Evolutionary conservation across 1,140 invertebrate species (phyloP).

Genomic region (Drosophila leontia): DNA sequence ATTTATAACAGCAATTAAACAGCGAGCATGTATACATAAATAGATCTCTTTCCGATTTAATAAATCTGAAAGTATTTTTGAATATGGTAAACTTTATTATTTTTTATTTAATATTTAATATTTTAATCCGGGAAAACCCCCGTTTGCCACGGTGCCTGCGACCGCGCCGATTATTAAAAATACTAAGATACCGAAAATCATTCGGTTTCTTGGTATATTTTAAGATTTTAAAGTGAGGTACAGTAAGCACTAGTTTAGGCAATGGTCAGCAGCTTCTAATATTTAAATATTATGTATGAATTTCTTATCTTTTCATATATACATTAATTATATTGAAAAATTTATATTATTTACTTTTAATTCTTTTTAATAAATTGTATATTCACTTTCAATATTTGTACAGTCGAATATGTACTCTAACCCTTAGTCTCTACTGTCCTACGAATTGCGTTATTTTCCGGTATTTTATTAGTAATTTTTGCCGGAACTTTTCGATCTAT

Average conservation of each 20-base stretch:
- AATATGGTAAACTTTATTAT: too few relatives aligned
- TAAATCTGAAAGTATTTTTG: not conserved
- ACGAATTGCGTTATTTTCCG: too few relatives aligned
- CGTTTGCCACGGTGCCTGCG: not conserved
- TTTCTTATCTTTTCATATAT: too few relatives aligned
- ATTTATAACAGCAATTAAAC: too few relatives aligned
- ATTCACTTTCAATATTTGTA: too few relatives aligned
- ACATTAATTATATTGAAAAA: not conserved
- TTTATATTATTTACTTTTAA: not conserved
- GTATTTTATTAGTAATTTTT: slow-evolving; percentile 8
- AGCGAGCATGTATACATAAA: too few relatives aligned
- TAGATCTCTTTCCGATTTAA: not conserved
- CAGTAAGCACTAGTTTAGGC: slow-evolving; percentile 2
- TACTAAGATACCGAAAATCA: too few relatives aligned
- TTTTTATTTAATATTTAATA: too few relatives aligned
- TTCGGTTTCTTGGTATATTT: slow-evolving; percentile 7
- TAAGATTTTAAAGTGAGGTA: not conserved
- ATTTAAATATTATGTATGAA: too few relatives aligned
- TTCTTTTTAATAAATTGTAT: not conserved
- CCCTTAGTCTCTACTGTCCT: not conserved
- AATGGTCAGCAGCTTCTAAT: too few relatives aligned
- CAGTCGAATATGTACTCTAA: not conserved
- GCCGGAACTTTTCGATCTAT: not conserved
- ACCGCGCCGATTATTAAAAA: not conserved
- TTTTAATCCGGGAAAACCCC: not conserved